Conservation (phyloP, 2,797 vertebrate genomes). For the Hemibagrus guttatus region DNA sequence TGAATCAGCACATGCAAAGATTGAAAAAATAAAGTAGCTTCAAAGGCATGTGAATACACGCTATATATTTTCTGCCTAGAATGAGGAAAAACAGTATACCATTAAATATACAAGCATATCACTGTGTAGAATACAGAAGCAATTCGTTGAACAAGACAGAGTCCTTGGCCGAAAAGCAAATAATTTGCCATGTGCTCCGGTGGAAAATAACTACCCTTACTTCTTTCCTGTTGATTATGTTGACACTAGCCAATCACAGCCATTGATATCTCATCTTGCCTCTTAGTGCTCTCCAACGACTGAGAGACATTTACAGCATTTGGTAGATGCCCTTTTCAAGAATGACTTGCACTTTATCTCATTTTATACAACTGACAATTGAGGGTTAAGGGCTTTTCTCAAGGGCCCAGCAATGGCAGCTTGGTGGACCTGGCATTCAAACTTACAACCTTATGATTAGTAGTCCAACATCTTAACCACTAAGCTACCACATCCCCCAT, state of each 20-base stretch:
- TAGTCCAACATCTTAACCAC: no score
- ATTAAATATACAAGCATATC: not conserved
- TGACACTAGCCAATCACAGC: not conserved
- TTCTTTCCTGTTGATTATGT: not conserved
- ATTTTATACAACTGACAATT: no score
- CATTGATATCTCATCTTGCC: not conserved
- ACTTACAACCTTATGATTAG: no score
- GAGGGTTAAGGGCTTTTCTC: no score
- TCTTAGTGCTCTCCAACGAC: not conserved
- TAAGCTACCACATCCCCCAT: no score
- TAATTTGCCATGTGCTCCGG: not conserved
- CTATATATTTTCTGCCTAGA: not conserved
- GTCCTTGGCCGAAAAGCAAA: not conserved
- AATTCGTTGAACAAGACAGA: not conserved
- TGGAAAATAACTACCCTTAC: not conserved
- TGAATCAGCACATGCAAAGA: conserved; percentile 1
- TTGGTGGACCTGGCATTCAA: no score
- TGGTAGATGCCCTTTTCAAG: no score
- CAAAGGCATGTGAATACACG: conserved; percentile 11
- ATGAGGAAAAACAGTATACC: conserved; percentile 2
- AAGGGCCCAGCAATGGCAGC: no score
- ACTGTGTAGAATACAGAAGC: not conserved
- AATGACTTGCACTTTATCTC: no score
- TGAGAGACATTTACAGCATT: not conserved
- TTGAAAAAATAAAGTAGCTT: conserved; percentile 5